These are phyloP conservation scores for Phenacoccus solenopsis DNA, from an alignment of 1,140 invertebrate genomes.

Conservation along the genomic window DNA sequence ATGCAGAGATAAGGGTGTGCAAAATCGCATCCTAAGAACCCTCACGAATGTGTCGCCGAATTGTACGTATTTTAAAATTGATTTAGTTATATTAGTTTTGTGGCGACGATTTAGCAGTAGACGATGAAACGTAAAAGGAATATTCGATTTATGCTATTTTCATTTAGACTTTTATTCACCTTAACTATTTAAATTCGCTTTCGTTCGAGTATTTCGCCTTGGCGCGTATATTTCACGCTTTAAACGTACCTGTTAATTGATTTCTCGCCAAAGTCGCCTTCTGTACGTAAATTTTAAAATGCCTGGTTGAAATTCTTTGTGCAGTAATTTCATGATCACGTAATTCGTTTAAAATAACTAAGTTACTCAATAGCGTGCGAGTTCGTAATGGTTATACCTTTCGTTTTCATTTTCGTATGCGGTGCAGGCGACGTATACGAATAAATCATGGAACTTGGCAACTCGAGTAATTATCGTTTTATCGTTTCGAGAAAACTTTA, in stretches of 20 bases:
- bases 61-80: too few relatives aligned
- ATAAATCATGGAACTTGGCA: background rate
- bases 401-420: background rate
- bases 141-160: too few relatives aligned
- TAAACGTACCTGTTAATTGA: background rate
- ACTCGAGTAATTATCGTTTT: background rate
- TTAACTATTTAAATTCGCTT: background rate
- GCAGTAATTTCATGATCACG: background rate
- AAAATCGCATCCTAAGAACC: too few relatives aligned
- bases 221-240: background rate
- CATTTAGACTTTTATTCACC: background rate
- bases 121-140: too few relatives aligned
- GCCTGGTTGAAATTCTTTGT: too few relatives aligned
- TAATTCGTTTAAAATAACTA: background rate
- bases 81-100: too few relatives aligned
- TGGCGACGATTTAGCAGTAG: too few relatives aligned
- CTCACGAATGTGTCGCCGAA: too few relatives aligned
- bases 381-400: background rate
- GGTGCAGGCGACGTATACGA: background rate
- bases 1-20: too few relatives aligned
- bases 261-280: background rate
- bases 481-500: background rate
- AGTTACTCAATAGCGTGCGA: background rate
- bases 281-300: too few relatives aligned
- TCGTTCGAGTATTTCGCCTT: background rate